Percentiles rank a stretch among this genome's conserved stretches.
Evolutionary conservation across 2,797 vertebrate genomes (phyloP).

Genomic region (Parauchenoglanis ngamensis): DNA sequence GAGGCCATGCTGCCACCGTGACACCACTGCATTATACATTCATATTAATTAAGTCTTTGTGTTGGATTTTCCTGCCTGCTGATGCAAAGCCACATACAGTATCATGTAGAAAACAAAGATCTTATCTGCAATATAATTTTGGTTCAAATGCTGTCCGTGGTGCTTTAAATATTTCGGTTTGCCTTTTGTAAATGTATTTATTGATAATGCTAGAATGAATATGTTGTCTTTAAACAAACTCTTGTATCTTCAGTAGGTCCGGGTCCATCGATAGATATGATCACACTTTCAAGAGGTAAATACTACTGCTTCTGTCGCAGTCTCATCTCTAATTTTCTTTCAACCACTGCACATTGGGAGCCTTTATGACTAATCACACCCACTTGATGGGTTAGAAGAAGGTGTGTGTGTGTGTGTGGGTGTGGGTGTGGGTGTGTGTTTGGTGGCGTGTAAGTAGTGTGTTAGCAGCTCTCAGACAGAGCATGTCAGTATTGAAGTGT

Average conservation of each 20-base stretch:
- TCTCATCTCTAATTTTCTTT: constrained; percentile 80
- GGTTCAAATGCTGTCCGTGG: neutral
- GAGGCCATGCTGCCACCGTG: neutral
- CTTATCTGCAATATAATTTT: neutral
- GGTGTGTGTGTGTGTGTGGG: constrained; percentile 58
- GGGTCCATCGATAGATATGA: constrained; percentile 81
- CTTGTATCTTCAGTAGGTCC: constrained; percentile 76
- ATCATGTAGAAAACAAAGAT: no score
- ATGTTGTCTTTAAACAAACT: constrained; percentile 71
- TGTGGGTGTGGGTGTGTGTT: constrained; percentile 50
- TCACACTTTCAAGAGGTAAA: constrained; percentile 83
- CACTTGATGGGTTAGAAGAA: constrained; percentile 74
- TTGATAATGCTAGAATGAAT: constrained; percentile 72
- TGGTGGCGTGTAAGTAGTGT: constrained; percentile 57
- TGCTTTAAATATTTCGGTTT: neutral
- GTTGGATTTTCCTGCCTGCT: constrained; percentile 42
- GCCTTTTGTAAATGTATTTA: constrained; percentile 17
- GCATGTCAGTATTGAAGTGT: constrained; percentile 75
- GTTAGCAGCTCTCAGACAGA: constrained; percentile 66
- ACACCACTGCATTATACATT: neutral
- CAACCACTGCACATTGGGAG: constrained; percentile 73
- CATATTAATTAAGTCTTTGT: constrained; percentile 9
- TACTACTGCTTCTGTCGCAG: constrained; percentile 83
- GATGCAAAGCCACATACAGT: constrained; percentile 31
- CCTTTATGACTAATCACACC: constrained; percentile 81